Evolutionary conservation across 2,888 invertebrate genomes (phyloP).

Genomic region (Thereva unica): DNA sequence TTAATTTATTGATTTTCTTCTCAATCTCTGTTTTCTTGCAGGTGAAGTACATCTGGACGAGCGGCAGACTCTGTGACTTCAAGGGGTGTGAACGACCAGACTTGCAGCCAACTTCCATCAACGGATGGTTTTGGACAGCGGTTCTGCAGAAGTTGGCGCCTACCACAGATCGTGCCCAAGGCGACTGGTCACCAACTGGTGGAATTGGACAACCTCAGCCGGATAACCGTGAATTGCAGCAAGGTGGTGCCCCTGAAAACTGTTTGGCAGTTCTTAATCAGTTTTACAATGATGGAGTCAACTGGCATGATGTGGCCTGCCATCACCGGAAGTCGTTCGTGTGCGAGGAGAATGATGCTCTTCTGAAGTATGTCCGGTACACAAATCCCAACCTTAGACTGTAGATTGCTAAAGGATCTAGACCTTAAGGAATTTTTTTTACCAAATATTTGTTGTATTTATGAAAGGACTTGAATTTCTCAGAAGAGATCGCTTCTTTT

Average conservation of each 20-base stretch:
- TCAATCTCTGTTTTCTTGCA: slow-evolving; percentile 51
- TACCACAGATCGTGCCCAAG: slow-evolving; percentile 77
- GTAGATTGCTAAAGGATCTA: slow-evolving; percentile 54
- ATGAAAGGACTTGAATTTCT: neutral
- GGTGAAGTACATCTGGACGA: slow-evolving; percentile 91
- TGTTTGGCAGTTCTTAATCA: slow-evolving; percentile 85
- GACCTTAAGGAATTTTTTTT: neutral
- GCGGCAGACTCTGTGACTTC: slow-evolving; percentile 87
- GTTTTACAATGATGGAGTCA: slow-evolving; percentile 88
- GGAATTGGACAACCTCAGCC: slow-evolving; percentile 86
- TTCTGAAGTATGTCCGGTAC: slow-evolving; percentile 82
- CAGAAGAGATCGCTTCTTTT: too few relatives aligned
- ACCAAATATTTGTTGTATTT: slow-evolving; percentile 54
- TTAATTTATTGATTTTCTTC: too few relatives aligned
- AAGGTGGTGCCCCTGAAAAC: slow-evolving; percentile 83
- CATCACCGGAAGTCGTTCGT: slow-evolving; percentile 88
- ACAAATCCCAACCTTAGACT: slow-evolving; percentile 79
- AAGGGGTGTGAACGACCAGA: slow-evolving; percentile 86
- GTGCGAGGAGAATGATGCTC: slow-evolving; percentile 85
- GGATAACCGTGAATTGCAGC: slow-evolving; percentile 82
- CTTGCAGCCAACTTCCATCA: slow-evolving; percentile 76
- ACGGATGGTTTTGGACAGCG: slow-evolving; percentile 94
- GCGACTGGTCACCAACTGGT: slow-evolving; percentile 87
- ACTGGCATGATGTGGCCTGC: slow-evolving; percentile 91
- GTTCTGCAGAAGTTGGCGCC: slow-evolving; percentile 84